phyloP scores from a whole-genome alignment of 2,888 invertebrate genomes.

The Tenthredo amoena region DNA sequence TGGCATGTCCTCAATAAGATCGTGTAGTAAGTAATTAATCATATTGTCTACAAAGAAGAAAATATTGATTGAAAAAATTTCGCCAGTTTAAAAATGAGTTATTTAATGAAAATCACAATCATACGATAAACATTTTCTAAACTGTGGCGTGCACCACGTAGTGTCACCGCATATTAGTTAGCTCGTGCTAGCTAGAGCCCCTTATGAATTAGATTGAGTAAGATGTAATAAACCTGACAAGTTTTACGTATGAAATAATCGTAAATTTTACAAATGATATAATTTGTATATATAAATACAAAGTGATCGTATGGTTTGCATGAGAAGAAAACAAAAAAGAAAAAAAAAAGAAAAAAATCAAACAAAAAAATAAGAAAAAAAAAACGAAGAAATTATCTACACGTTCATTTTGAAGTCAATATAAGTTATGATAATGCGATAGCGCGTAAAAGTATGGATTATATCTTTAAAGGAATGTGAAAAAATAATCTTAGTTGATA shows the following conservation, averaged over 20 bases:
- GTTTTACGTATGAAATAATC: slow-evolving; percentile 3
- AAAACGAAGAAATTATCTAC: slow-evolving; percentile 47
- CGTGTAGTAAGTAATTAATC: neutral
- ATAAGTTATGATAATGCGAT: slow-evolving; percentile 22
- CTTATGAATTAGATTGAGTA: slow-evolving; percentile 21
- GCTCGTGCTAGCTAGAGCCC: slow-evolving; percentile 1
- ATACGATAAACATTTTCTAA: slow-evolving; percentile 3
- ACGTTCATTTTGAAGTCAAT: slow-evolving; percentile 39
- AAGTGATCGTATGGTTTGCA: neutral
- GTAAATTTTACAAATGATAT: neutral
- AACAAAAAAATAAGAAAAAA: slow-evolving; percentile 27
- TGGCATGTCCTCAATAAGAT: slow-evolving; percentile 5
- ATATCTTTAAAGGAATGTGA: slow-evolving; percentile 45
- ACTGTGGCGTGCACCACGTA: neutral
- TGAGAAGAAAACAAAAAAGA: neutral
- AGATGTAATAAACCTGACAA: slow-evolving; percentile 24
- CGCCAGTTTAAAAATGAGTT: neutral
- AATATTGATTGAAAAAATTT: neutral
- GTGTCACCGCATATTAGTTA: slow-evolving; percentile 32
- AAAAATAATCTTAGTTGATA: slow-evolving; percentile 14
- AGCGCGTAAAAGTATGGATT: slow-evolving; percentile 7
- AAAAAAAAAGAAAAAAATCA: neutral
- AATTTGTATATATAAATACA: neutral
- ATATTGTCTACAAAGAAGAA: slow-evolving; percentile 15
- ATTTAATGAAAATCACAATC: neutral